Percentiles rank a stretch among this genome's conserved stretches.
These are phyloP conservation scores for Ormyrus labotus DNA, from an alignment of 2,888 invertebrate genomes.

Conservation along the genomic window DNA sequence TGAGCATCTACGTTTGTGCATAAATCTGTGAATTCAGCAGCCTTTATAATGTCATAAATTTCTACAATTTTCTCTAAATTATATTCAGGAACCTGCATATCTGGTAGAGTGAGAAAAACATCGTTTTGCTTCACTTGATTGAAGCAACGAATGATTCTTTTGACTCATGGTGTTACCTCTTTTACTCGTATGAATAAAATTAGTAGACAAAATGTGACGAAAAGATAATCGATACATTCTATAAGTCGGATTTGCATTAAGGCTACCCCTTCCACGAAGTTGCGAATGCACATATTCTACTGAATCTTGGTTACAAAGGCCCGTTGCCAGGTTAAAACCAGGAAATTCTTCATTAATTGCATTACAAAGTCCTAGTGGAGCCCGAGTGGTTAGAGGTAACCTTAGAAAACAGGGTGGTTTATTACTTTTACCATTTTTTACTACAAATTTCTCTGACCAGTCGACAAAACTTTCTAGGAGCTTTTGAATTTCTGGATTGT, in stretches of 20 bases:
- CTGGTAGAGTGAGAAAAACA: no score
- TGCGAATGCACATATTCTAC: conserved; percentile 58
- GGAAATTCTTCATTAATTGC: conserved; percentile 29
- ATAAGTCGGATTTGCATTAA: conserved; percentile 58
- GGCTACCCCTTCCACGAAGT: conserved; percentile 58
- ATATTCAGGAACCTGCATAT: no score
- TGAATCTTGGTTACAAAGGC: conserved; percentile 26
- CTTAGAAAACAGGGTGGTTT: conserved; percentile 52
- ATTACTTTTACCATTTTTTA: not conserved
- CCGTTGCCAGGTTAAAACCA: conserved; percentile 52
- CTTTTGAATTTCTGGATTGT: not conserved
- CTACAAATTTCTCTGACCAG: not conserved
- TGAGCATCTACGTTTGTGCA: no score
- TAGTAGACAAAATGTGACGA: conserved; percentile 54
- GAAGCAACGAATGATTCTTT: not conserved
- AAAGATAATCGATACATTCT: conserved; percentile 52
- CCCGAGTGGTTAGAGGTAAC: conserved; percentile 45
- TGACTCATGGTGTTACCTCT: conserved; percentile 51
- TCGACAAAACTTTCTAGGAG: not conserved
- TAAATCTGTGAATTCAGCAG: no score
- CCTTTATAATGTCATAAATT: no score
- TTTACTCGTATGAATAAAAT: conserved; percentile 49
- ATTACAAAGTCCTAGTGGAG: conserved; percentile 42
- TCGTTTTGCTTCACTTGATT: no score
- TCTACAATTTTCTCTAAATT: no score